Conservation (phyloP, 2,113 vertebrate species). For the Puntigrus tetrazona region DNA sequence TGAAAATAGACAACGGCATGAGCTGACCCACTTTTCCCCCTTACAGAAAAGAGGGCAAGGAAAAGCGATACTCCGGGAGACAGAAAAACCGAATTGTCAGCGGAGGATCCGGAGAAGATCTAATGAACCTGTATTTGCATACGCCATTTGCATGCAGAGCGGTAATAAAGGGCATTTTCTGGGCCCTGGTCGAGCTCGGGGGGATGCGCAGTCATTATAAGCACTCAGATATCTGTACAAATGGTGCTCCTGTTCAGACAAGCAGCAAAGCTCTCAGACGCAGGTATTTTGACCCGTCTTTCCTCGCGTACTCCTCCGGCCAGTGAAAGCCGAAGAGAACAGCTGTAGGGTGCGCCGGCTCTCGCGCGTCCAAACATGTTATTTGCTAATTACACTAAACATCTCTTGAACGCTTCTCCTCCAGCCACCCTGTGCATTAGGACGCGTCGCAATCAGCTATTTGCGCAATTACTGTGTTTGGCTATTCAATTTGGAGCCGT, state of each 20-base stretch:
- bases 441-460: constrained; percentile 19
- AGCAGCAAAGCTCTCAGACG: not conserved
- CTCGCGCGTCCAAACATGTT: constrained; percentile 32
- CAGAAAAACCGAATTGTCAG: not conserved
- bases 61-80: constrained; percentile 36
- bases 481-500: not conserved
- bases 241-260: constrained; percentile 11
- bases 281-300: not conserved
- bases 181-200: not conserved
- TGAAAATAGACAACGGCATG: not conserved
- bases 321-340: not conserved
- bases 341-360: constrained; percentile 13
- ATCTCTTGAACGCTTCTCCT: constrained; percentile 19
- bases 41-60: constrained; percentile 51
- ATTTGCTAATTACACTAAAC: constrained; percentile 46
- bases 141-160: constrained; percentile 4
- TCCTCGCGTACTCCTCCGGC: not conserved
- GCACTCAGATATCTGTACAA: not conserved
- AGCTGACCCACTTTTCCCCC: constrained; percentile 50
- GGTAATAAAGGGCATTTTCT: not conserved
- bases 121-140: constrained; percentile 68
- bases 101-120: constrained; percentile 25
- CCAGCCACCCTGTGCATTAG: constrained; percentile 14
- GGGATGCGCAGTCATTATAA: constrained; percentile 1
- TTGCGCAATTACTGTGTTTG: constrained; percentile 40